phyloP scores from a whole-genome alignment of 1,140 invertebrate genomes.

The Euwallacea similis region DNA sequence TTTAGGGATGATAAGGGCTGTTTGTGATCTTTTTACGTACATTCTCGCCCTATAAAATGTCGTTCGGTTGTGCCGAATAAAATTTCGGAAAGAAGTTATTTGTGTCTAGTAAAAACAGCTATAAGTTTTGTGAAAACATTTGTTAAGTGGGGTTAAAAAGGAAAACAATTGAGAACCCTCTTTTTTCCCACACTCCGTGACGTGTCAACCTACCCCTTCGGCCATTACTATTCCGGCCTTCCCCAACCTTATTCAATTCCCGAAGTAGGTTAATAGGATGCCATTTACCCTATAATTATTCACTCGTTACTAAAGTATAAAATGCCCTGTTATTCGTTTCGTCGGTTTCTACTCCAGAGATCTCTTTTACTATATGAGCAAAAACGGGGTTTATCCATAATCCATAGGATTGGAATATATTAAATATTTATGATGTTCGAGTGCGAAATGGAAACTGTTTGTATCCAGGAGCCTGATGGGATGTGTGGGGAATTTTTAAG shows the following conservation, averaged over 20 bases:
- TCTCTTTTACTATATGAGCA: neutral
- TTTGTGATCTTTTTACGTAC: constrained; percentile 1
- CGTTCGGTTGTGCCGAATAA: neutral
- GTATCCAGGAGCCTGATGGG: constrained; percentile 11
- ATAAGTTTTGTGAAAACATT: neutral
- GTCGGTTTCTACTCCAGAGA: neutral
- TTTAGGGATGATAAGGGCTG: constrained; percentile 6
- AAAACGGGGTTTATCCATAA: constrained; percentile 20
- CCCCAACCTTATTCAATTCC: neutral
- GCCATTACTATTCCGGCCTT: neutral
- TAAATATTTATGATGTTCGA: constrained; percentile 25
- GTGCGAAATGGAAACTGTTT: constrained; percentile 18
- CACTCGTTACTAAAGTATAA: neutral
- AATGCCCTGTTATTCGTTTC: neutral
- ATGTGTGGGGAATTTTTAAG: neutral
- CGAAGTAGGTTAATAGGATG: neutral
- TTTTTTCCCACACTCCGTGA: neutral
- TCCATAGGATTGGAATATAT: constrained; percentile 23
- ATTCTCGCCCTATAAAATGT: neutral
- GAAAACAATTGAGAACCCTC: neutral
- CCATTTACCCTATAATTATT: neutral
- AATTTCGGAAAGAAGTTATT: neutral
- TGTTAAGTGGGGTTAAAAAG: neutral
- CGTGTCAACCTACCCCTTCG: neutral
- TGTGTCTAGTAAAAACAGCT: neutral